A percentile compares a stretch with the other conserved stretches of the same genome.
Evolutionary conservation across 2,113 vertebrate species (phyloP).

Genomic region (Alectura lathami): DNA sequence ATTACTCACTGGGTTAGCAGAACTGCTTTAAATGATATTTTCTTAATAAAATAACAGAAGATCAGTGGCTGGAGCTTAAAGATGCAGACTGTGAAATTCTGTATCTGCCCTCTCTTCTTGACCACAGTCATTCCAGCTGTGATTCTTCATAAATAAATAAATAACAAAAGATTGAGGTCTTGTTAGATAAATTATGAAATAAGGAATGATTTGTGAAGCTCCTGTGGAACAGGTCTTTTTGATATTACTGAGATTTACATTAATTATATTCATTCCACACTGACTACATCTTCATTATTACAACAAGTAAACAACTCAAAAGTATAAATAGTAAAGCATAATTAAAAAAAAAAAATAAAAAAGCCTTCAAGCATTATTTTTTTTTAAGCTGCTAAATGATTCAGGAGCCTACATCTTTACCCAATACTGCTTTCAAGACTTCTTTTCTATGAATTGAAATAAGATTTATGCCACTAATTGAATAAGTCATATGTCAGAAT

Average conservation of each 20-base stretch:
- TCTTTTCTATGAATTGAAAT: not conserved
- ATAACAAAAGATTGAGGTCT: not conserved
- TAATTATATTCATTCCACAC: not conserved
- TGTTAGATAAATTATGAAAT: not conserved
- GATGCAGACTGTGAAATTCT: not conserved
- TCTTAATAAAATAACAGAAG: not conserved
- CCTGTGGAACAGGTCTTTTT: not conserved
- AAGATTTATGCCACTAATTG: not conserved
- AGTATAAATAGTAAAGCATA: not conserved
- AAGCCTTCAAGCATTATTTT: not conserved
- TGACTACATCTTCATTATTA: not conserved
- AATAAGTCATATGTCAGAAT: slow-evolving; percentile 13
- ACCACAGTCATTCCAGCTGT: not conserved
- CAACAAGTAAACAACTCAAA: not conserved
- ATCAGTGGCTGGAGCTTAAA: not conserved
- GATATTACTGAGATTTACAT: not conserved
- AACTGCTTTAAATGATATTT: not conserved
- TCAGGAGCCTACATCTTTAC: not conserved
- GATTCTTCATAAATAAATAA: not conserved
- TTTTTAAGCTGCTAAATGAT: not conserved
- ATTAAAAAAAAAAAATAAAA: not conserved
- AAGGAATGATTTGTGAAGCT: not conserved
- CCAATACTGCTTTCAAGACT: not conserved
- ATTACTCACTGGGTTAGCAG: not conserved
- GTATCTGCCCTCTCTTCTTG: not conserved